Conservation (phyloP, 2,797 vertebrate genomes). For the Lagodon rhomboides region DNA sequence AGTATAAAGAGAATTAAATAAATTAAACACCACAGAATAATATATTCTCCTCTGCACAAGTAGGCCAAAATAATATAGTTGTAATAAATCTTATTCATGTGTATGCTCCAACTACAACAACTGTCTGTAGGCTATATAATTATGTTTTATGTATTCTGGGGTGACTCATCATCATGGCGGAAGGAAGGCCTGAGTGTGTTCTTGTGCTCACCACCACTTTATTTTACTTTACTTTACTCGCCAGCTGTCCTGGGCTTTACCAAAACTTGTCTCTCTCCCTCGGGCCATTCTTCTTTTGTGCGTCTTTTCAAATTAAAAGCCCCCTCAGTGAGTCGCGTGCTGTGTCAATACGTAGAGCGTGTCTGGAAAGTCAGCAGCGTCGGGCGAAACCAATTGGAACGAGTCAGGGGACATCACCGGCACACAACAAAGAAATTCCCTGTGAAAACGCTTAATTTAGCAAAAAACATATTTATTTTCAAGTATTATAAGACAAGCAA, state of each 20-base stretch:
- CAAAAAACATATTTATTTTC: fast-evolving
- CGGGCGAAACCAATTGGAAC: conserved; percentile 55
- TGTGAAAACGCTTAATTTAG: fast-evolving
- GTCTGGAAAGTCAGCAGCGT: conserved; percentile 62
- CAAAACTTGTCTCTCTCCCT: conserved; percentile 51
- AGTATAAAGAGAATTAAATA: not conserved
- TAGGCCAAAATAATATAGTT: not conserved
- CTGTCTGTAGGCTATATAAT: not conserved
- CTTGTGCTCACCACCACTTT: conserved; percentile 26
- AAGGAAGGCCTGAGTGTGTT: conserved; percentile 8
- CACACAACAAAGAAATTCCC: fast-evolving
- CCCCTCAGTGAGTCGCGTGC: conserved; percentile 71
- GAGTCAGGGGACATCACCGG: fast-evolving
- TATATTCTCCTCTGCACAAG: not conserved
- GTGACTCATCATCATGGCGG: not conserved
- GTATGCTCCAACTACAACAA: not conserved
- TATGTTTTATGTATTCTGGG: conserved; percentile 1
- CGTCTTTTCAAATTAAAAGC: conserved; percentile 54
- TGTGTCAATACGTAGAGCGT: conserved; percentile 70
- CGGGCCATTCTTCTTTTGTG: conserved; percentile 61
- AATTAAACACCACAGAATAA: not conserved
- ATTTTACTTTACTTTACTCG: conserved; percentile 9
- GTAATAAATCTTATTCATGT: not conserved
- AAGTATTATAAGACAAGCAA: fast-evolving
- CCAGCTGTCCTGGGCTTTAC: conserved; percentile 79